Percentiles rank a stretch among this genome's conserved stretches.
Evolutionary conservation across 2,113 vertebrate species (phyloP).

Genomic region (Elaphurus davidianus): DNA sequence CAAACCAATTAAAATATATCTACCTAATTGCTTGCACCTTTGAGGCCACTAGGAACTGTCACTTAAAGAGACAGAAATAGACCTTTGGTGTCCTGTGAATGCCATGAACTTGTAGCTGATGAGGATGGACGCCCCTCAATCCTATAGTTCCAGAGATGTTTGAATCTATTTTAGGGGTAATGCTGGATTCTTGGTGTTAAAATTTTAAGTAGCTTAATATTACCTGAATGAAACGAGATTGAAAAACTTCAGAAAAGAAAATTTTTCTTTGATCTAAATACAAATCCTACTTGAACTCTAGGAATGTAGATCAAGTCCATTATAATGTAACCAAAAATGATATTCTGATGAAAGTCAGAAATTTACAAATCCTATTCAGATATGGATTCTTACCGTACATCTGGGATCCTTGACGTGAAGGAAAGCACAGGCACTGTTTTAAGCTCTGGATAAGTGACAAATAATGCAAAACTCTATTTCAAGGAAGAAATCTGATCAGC

Average conservation of each 20-base stretch:
- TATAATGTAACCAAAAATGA: background rate
- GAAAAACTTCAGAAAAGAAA: background rate
- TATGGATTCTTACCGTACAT: background rate
- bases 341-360: background rate
- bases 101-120: background rate
- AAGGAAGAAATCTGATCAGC: background rate
- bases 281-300: background rate
- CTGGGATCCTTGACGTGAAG: background rate
- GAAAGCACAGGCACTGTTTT: background rate
- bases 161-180: background rate
- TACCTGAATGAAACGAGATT: background rate
- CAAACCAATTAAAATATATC: constrained; percentile 36
- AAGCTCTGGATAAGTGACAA: background rate
- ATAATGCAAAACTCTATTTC: background rate
- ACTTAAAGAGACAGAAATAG: background rate
- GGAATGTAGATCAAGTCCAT: background rate
- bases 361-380: background rate
- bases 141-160: background rate
- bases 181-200: background rate
- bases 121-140: background rate
- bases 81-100: background rate
- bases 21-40: constrained; percentile 67
- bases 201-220: background rate
- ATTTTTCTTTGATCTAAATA: background rate
- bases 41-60: constrained; percentile 47